These are phyloP conservation scores for Chrysina gloriosa DNA, from an alignment of 2,888 invertebrate genomes.

Conservation along the genomic window DNA sequence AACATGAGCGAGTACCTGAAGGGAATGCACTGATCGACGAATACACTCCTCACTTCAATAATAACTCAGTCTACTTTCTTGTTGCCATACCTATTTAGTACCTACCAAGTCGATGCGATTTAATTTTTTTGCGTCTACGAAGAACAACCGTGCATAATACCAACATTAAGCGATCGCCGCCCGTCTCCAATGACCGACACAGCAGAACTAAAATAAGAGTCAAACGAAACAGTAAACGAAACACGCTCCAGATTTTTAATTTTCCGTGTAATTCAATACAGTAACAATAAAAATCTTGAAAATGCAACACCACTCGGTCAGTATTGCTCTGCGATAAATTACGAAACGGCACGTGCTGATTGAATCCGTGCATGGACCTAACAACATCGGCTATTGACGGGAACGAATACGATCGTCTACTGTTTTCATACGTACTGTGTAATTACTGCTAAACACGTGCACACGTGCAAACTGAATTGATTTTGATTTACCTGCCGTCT, in stretches of 20 bases:
- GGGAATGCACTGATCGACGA: too few species aligned
- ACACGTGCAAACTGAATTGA: constrained; percentile 46
- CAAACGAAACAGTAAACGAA: constrained; percentile 27
- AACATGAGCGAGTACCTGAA: too few species aligned
- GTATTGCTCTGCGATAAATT: constrained; percentile 28
- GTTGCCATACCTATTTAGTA: too few species aligned
- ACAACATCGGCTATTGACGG: constrained; percentile 41
- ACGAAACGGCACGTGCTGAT: constrained; percentile 48
- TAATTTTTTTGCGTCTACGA: not conserved
- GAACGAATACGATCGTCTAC: constrained; percentile 42
- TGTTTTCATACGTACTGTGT: constrained; percentile 44
- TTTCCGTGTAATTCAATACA: constrained; percentile 41
- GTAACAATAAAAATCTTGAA: constrained; percentile 32
- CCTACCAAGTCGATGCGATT: constrained; percentile 16
- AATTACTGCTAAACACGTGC: constrained; percentile 46
- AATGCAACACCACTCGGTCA: constrained; percentile 26
- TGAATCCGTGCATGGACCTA: constrained; percentile 44
- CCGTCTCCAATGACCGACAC: constrained; percentile 13
- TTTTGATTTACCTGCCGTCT: constrained; percentile 41
- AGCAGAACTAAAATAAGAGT: constrained; percentile 30
- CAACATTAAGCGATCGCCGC: constrained; percentile 4
- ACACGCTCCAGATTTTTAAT: constrained; percentile 34
- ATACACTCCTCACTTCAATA: too few species aligned
- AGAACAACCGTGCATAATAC: not conserved
- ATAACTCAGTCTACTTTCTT: too few species aligned